Percentiles rank a stretch among this genome's conserved stretches.
Conservation (phyloP, 2,797 vertebrate species). For the Aphelocoma californica region DNA sequence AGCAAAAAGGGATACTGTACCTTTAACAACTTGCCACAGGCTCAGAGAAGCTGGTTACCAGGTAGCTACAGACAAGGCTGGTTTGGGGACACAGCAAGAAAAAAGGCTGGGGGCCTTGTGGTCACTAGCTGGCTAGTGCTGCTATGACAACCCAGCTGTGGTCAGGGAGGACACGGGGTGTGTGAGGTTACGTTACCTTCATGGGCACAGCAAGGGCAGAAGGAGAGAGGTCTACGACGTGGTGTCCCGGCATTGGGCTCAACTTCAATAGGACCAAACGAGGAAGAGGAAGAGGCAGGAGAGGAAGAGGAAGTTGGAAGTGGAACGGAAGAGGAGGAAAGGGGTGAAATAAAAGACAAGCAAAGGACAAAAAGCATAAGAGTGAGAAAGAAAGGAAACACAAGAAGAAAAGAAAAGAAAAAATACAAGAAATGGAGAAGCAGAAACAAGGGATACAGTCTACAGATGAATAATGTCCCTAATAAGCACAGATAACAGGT, state of each 20-base stretch:
- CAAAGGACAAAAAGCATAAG: conserved; percentile 79
- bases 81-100: conserved; percentile 38
- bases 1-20: conserved; percentile 75
- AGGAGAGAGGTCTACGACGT: conserved; percentile 96
- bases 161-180: conserved; percentile 52
- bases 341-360: conserved; percentile 75
- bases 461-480: conserved; percentile 75
- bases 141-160: conserved; percentile 74
- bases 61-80: background rate
- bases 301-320: conserved; percentile 71
- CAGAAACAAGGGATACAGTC: conserved; percentile 78
- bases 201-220: conserved; percentile 98
- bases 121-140: conserved; percentile 49
- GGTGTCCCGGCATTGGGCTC: conserved; percentile 95
- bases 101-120: background rate
- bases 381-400: conserved; percentile 74
- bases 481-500: conserved; percentile 61
- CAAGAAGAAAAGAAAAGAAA: conserved; percentile 75
- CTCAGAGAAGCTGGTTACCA: conserved; percentile 50
- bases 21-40: conserved; percentile 63
- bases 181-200: conserved; percentile 93
- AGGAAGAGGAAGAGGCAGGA: conserved; percentile 72
- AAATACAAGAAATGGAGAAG: conserved; percentile 79
- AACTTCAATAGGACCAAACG: conserved; percentile 90
- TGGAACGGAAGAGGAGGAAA: conserved; percentile 70